Percentiles rank a stretch among this genome's conserved stretches.
Evolutionary conservation across 2,888 invertebrate genomes (phyloP).

Genomic region (Neoaliturus tenellus): DNA sequence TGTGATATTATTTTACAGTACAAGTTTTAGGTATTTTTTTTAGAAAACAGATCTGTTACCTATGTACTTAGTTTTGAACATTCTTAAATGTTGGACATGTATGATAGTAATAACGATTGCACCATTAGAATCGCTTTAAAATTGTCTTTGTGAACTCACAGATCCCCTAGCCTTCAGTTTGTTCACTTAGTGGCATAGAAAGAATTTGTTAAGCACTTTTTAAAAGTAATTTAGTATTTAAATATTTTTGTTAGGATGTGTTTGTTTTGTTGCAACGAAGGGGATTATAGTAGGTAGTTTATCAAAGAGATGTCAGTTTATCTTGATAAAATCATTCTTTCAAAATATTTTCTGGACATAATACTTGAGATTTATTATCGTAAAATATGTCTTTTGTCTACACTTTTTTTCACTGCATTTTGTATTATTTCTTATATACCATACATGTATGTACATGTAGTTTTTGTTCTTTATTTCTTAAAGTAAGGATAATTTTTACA

Average conservation of each 20-base stretch:
- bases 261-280: too few relatives aligned
- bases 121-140: background rate
- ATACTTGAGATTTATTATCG: too few relatives aligned
- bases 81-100: background rate
- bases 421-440: too few relatives aligned
- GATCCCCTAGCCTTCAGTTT: background rate
- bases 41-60: background rate
- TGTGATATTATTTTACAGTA: conserved; percentile 18
- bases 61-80: background rate
- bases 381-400: too few relatives aligned
- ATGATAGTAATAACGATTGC: background rate
- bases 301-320: too few relatives aligned
- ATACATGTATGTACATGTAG: too few relatives aligned
- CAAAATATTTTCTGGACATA: too few relatives aligned
- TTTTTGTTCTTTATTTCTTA: too few relatives aligned
- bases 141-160: background rate
- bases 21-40: background rate
- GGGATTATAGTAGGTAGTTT: too few relatives aligned
- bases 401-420: too few relatives aligned
- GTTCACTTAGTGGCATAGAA: background rate
- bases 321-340: too few relatives aligned
- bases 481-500: too few relatives aligned
- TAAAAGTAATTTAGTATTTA: background rate
- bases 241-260: background rate
- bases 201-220: background rate